Conservation (phyloP, 1,140 invertebrate species). For the Zaprionus inermis region DNA sequence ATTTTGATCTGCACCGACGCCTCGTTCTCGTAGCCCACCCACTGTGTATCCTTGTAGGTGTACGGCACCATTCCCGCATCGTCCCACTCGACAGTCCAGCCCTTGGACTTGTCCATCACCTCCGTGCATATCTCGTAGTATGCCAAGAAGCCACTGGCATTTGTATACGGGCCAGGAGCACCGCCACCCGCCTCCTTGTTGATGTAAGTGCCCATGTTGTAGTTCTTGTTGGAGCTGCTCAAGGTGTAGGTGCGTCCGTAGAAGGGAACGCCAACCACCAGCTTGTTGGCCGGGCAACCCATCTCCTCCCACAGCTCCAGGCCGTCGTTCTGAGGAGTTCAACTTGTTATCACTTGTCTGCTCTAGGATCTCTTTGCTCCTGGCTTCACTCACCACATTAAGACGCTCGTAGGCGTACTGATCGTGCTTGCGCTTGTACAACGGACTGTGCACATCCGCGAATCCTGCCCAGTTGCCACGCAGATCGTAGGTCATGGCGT, state of each 20-base stretch:
- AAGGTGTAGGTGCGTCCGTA: conserved; percentile 94
- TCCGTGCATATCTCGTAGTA: conserved; percentile 96
- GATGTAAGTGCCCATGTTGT: conserved; percentile 92
- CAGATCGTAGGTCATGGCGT: conserved; percentile 96
- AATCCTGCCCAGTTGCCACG: conserved; percentile 96
- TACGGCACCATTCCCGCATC: conserved; percentile 92
- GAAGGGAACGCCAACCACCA: conserved; percentile 94
- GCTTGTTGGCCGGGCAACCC: conserved; percentile 93
- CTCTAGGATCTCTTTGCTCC: background rate
- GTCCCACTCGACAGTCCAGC: conserved; percentile 94
- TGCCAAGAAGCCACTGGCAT: conserved; percentile 92
- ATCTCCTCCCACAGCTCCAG: conserved; percentile 93
- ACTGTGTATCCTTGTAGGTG: conserved; percentile 93
- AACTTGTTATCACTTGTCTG: too few species aligned
- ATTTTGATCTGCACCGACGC: conserved; percentile 92
- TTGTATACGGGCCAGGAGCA: conserved; percentile 92
- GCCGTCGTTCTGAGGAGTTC: conserved; percentile 90
- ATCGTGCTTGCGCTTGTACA: conserved; percentile 93
- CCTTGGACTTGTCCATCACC: conserved; percentile 87
- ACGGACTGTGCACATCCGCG: conserved; percentile 93
- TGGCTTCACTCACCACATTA: conserved; percentile 89
- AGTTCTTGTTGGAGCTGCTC: conserved; percentile 91
- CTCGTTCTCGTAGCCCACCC: conserved; percentile 94
- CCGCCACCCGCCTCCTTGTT: conserved; percentile 95
- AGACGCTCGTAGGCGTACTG: conserved; percentile 94